A percentile compares a stretch with the other conserved stretches of the same genome.
phyloP scores from a whole-genome alignment of 2,113 vertebrate genomes.

The Hirundichthys speculiger region DNA sequence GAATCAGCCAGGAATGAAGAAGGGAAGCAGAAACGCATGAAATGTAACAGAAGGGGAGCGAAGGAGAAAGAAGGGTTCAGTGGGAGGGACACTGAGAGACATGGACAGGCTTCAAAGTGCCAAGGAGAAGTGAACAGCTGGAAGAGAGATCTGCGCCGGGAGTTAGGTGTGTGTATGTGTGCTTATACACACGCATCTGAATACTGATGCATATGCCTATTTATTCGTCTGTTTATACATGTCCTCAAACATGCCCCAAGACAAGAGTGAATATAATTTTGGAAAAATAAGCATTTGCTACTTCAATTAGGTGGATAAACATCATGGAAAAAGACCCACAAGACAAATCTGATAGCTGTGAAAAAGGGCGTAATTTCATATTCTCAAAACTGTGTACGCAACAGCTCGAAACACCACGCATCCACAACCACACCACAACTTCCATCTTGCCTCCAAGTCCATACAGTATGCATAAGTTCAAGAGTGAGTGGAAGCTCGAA shows the following conservation, averaged over 20 bases:
- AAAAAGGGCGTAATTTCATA: conserved; percentile 1
- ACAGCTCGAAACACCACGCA: conserved; percentile 11
- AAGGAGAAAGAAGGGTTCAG: conserved; percentile 46
- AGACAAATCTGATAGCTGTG: conserved; percentile 16
- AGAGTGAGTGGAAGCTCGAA: conserved; percentile 27
- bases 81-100: conserved; percentile 65
- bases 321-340: conserved; percentile 50
- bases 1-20: conserved; percentile 44
- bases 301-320: conserved; percentile 65
- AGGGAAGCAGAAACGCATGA: conserved; percentile 53
- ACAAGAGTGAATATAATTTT: conserved; percentile 56
- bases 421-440: conserved; percentile 26
- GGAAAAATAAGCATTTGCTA: conserved; percentile 68
- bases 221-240: conserved; percentile 53
- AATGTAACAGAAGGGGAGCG: conserved; percentile 61
- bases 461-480: conserved; percentile 48
- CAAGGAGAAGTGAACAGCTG: conserved; percentile 76
- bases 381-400: conserved; percentile 22
- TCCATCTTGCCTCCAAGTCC: conserved; percentile 7
- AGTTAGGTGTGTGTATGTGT: conserved; percentile 20
- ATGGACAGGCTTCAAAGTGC: conserved; percentile 75
- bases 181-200: conserved; percentile 33
- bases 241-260: conserved; percentile 56
- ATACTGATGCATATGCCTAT: conserved; percentile 58
- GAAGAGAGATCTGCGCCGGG: conserved; percentile 67